phyloP scores from a whole-genome alignment of 2,888 invertebrate genomes.

The Limnephilus auricula region DNA sequence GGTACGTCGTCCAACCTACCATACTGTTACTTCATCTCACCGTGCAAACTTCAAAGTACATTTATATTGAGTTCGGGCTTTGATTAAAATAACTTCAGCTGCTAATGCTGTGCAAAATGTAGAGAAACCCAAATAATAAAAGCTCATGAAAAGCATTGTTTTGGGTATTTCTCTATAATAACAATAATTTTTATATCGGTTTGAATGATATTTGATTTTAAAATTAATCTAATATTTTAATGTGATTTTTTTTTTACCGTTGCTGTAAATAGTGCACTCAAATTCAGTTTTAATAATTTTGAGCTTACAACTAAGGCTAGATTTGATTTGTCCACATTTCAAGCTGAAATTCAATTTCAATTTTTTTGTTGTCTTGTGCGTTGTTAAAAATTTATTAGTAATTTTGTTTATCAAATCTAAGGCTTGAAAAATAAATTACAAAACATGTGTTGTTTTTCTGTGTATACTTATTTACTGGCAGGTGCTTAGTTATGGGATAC shows the following conservation, averaged over 20 bases:
- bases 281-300: neutral
- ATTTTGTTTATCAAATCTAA: too few species aligned
- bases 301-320: neutral
- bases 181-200: neutral
- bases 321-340: neutral
- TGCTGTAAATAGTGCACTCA: neutral
- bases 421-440: neutral
- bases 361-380: neutral
- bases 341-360: neutral
- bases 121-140: neutral
- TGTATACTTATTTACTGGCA: neutral
- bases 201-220: neutral
- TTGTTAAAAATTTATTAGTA: neutral
- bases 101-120: neutral
- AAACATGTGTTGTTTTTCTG: slow-evolving; percentile 3
- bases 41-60: neutral
- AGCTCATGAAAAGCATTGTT: neutral
- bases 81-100: neutral
- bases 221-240: neutral
- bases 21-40: slow-evolving; percentile 31
- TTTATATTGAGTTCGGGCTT: neutral
- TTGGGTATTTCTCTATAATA: neutral
- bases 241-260: neutral
- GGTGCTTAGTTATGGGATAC: neutral
- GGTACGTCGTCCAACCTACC: slow-evolving; percentile 70